Base-by-base conservation (phyloP, 2,797 vertebrate genomes). In the Melanitta fusca region DNA sequence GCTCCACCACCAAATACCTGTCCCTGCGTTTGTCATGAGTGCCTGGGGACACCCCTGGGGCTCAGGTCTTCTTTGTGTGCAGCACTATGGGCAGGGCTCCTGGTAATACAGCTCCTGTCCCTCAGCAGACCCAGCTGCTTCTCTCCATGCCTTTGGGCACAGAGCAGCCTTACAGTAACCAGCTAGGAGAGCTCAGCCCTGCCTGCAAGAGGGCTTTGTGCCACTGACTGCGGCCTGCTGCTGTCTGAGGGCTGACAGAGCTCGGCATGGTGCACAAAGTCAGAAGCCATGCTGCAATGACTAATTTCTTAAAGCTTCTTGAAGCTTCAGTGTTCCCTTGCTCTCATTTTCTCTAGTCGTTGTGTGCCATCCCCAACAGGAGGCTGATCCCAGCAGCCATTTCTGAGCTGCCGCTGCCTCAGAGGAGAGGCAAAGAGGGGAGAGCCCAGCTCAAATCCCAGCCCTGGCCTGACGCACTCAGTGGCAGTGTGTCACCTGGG, bases 321-420 rank as follows among this genome's bases (percentile, higher is more conserved):
- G 43, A 89, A 93, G 85, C 34, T 43, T 87, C 87, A 57, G 54
- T 38, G 15, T 78, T 88, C 78, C 57, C 82, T 80, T 58, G 28
- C 51, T 80, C n/a, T 78, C 30, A 27, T 90, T 94, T 87, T 91
- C 53, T 83, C 53, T 43, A 30, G 41, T 0, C 0, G 20, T 53
- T 41, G 16, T 4, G 0, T 17, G 34, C 56, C 54, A 43, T 21
- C 27, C 16, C 19, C 1, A 2, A 51, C n/a, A 54, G 74, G 53
- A 87, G 10, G 49, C 0, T 91, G 62, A 54, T 71, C 79, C 61
- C 81, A 58, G 82, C 61, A 85, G 57, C 54, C 32, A 10, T 80
- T 86, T 85, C 39, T 80, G 49, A 51, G 49, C 24, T 51, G 49
- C 24, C 53, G 39, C 53, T 0, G 0, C 16, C 36, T 15, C 64